Percentiles rank a stretch among this genome's conserved stretches.
These are phyloP conservation scores for Cantharis rustica DNA, from an alignment of 2,888 invertebrate genomes.

Conservation along the genomic window DNA sequence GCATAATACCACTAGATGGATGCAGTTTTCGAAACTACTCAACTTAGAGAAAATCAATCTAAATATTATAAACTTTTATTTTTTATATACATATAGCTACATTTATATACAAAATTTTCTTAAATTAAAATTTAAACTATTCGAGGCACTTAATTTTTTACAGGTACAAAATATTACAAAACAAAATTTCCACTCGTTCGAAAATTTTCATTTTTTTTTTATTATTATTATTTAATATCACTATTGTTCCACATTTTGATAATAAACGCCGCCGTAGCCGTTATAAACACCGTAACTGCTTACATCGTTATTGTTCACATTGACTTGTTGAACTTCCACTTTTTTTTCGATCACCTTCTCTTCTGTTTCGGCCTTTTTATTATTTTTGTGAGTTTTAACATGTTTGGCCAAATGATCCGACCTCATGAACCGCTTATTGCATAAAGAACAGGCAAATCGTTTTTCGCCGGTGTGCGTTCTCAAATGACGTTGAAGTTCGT, in stretches of 20 bases:
- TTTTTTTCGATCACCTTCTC: conserved; percentile 56
- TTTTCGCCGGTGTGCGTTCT: conserved; percentile 91
- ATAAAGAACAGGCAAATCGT: conserved; percentile 83
- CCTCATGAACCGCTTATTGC: conserved; percentile 88
- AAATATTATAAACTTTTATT: conserved; percentile 1
- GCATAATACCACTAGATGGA: conserved; percentile 20
- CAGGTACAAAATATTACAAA: not conserved
- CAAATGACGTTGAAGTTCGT: conserved; percentile 87
- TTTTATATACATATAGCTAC: not conserved
- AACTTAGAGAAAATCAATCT: not conserved
- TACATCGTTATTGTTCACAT: conserved; percentile 2
- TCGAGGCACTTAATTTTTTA: not conserved
- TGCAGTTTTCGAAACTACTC: not conserved
- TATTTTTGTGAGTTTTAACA: conserved; percentile 82
- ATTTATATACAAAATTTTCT: not conserved
- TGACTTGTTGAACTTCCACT: conserved; percentile 13
- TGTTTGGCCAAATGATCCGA: conserved; percentile 95
- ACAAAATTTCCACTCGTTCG: not conserved
- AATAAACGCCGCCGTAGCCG: conserved; percentile 38
- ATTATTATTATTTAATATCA: conserved; percentile 8
- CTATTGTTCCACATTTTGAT: conserved; percentile 38
- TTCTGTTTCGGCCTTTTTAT: conserved; percentile 54
- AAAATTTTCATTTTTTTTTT: no score
- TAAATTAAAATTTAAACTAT: not conserved
- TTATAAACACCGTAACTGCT: conserved; percentile 4